phyloP scores from a whole-genome alignment of 2,113 vertebrate genomes.

The Lepidiolamprologus cunningtoni region DNA sequence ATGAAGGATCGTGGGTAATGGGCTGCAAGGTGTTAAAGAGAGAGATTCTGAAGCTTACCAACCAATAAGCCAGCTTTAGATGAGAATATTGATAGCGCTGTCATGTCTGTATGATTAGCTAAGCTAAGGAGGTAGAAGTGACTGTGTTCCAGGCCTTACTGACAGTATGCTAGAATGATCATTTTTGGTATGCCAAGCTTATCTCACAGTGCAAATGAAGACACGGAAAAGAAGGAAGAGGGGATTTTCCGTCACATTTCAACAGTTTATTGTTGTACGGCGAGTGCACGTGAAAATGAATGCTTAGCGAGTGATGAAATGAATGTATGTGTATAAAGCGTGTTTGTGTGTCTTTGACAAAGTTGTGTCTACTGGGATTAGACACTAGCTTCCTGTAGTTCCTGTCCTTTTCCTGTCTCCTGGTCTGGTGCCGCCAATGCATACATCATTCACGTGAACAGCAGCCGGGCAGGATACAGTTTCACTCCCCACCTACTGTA shows the following conservation, averaged over 20 bases:
- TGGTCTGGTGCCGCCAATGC: neutral
- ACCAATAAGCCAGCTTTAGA: neutral
- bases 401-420: constrained; percentile 57
- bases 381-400: constrained; percentile 48
- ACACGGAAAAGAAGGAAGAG: neutral
- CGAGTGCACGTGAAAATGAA: neutral
- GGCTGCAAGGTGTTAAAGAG: neutral
- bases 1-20: neutral
- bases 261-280: neutral
- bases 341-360: constrained; percentile 49
- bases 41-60: neutral
- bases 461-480: neutral
- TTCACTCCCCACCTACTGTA: neutral
- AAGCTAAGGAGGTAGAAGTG: neutral
- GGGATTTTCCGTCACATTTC: neutral
- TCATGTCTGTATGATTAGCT: neutral
- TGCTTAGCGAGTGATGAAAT: neutral
- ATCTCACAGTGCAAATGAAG: neutral
- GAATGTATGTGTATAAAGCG: neutral
- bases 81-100: neutral
- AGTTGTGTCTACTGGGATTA: constrained; percentile 63
- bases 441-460: constrained; percentile 25
- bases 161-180: neutral
- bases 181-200: neutral
- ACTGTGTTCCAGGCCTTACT: neutral